These are phyloP conservation scores for Sphenodon punctatus DNA, from an alignment of 2,797 vertebrate genomes.

Conservation along the genomic window DNA sequence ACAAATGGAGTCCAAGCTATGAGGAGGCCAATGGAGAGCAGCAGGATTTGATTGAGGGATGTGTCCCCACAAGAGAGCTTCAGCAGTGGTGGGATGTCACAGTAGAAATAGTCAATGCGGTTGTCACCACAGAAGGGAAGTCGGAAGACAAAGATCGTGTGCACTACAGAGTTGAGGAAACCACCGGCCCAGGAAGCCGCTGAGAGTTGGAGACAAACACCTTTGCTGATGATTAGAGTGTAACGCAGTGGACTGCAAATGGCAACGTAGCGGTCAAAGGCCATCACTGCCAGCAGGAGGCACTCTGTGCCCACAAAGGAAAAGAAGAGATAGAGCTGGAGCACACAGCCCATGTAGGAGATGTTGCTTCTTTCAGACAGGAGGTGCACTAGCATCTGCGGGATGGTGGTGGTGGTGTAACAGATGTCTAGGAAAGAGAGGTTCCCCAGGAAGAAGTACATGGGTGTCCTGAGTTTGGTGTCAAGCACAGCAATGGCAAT, in stretches of 20 bases:
- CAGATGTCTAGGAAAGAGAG: slow-evolving; percentile 64
- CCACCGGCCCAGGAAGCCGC: slow-evolving; percentile 50
- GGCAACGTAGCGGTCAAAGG: slow-evolving; percentile 64
- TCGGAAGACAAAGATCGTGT: slow-evolving; percentile 30
- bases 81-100: slow-evolving; percentile 40
- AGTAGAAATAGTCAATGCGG: slow-evolving; percentile 23
- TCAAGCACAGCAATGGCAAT: slow-evolving; percentile 42
- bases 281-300: slow-evolving; percentile 62
- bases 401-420: slow-evolving; percentile 63
- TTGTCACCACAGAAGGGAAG: slow-evolving; percentile 41
- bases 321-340: slow-evolving; percentile 62
- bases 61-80: slow-evolving; percentile 36
- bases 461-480: slow-evolving; percentile 50
- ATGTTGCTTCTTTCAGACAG: slow-evolving; percentile 49
- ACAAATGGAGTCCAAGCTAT: slow-evolving; percentile 22
- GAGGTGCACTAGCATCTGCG: slow-evolving; percentile 61
- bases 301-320: slow-evolving; percentile 59
- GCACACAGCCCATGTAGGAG: slow-evolving; percentile 54
- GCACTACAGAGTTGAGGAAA: slow-evolving; percentile 47
- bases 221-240: slow-evolving; percentile 49
- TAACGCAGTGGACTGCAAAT: slow-evolving; percentile 67
- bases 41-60: not conserved
- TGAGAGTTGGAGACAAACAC: slow-evolving; percentile 36
- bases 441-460: slow-evolving; percentile 68
- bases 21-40: not conserved